Percentiles rank a stretch among this genome's conserved stretches.
phyloP scores from a whole-genome alignment of 2,113 vertebrate species.

The Coryphaenoides rupestris region DNA sequence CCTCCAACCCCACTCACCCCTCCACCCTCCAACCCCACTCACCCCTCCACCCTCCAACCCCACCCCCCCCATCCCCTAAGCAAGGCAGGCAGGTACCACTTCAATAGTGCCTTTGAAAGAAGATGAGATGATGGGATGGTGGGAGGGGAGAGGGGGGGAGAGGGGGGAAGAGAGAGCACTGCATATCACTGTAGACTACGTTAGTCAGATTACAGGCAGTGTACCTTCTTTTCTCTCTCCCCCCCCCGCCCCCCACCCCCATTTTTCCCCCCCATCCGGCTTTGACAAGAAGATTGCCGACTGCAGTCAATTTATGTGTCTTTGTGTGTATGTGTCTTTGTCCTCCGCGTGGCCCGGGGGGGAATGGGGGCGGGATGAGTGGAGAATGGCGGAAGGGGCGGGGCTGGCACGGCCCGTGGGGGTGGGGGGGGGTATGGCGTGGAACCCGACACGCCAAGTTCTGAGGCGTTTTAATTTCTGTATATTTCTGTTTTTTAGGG shows the following conservation, averaged over 20 bases:
- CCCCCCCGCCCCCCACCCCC: no score
- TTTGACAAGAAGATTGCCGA: constrained; percentile 67
- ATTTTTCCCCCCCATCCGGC: constrained; percentile 26
- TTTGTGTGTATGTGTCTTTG: constrained; percentile 52
- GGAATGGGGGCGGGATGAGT: constrained; percentile 1
- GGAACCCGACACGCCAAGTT: no score
- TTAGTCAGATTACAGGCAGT: constrained; percentile 60
- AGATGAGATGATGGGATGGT: no score
- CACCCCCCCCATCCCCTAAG: no score
- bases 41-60: constrained; percentile 55
- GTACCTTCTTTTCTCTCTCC: background rate
- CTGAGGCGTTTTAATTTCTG: no score
- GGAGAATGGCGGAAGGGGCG: background rate
- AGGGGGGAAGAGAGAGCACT: constrained; percentile 23
- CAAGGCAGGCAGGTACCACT: constrained; percentile 50
- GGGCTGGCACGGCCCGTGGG: no score
- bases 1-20: no score
- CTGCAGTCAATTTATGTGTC: constrained; percentile 50
- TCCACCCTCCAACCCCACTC: no score
- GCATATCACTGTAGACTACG: constrained; percentile 22
- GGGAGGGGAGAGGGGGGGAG: constrained; percentile 15
- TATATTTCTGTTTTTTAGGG: no score
- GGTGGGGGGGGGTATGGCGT: no score
- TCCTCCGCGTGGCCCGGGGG: constrained; percentile 26
- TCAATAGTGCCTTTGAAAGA: constrained; percentile 49